A percentile compares a stretch with the other conserved stretches of the same genome.
phyloP scores from a whole-genome alignment of 2,113 vertebrate species.

The Ancistrus triradiatus region DNA sequence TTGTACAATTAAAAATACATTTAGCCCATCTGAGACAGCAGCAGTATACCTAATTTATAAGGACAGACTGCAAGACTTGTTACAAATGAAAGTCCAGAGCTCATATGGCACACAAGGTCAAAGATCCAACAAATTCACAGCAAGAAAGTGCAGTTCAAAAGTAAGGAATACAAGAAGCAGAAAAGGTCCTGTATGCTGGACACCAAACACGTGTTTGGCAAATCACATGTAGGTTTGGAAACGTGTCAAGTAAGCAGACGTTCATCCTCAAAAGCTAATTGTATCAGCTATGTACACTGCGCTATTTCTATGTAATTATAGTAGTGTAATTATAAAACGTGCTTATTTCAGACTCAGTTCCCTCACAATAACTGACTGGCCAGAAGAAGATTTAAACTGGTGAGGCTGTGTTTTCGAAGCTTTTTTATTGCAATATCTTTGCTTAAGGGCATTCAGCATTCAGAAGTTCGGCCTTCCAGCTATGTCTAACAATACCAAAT shows the following conservation, averaged over 20 bases:
- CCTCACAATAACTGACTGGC: constrained; percentile 11
- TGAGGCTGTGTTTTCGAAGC: constrained; percentile 14
- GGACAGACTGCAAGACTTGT: too few species aligned
- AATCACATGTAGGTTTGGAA: neutral
- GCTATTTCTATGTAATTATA: neutral
- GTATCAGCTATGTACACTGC: neutral
- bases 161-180: too few species aligned
- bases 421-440: constrained; percentile 19
- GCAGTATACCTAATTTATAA: too few species aligned
- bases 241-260: neutral
- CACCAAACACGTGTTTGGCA: too few species aligned
- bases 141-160: too few species aligned
- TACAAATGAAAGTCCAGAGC: too few species aligned
- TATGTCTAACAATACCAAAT: constrained; percentile 35
- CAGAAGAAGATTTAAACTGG: constrained; percentile 4
- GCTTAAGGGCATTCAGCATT: constrained; percentile 35
- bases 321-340: neutral
- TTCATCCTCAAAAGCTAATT: neutral
- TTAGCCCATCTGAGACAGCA: too few species aligned
- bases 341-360: constrained; percentile 20
- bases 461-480: constrained; percentile 27
- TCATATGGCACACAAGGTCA: too few species aligned
- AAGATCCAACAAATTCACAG: too few species aligned
- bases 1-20: too few species aligned
- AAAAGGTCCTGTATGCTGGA: too few species aligned